Conservation (phyloP, 1,140 invertebrate species). For the Luehdorfia chinensis region DNA sequence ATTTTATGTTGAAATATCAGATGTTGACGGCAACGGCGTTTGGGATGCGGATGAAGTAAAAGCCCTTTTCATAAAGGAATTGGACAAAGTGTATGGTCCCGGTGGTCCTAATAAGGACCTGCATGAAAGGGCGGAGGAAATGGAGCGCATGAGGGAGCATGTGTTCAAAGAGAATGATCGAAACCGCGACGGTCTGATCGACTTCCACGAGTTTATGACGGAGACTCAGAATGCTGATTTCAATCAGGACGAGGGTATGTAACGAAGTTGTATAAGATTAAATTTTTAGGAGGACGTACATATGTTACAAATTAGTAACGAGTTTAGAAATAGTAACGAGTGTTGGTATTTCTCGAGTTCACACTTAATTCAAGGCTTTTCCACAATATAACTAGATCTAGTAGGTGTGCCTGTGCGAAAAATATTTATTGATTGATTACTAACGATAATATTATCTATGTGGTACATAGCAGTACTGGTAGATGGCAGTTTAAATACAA, state of each 20-base stretch:
- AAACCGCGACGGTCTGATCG: slow-evolving; percentile 95
- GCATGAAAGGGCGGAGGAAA: slow-evolving; percentile 94
- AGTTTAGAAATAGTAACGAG: too few relatives aligned
- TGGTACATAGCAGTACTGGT: too few relatives aligned
- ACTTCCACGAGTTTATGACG: slow-evolving; percentile 92
- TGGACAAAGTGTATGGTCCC: slow-evolving; percentile 93
- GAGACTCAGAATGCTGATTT: slow-evolving; percentile 91
- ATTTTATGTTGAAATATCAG: slow-evolving; percentile 68
- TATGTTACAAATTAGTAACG: too few relatives aligned
- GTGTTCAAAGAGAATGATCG: slow-evolving; percentile 95
- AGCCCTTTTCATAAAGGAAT: slow-evolving; percentile 93
- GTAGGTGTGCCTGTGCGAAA: too few relatives aligned
- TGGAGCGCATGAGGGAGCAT: slow-evolving; percentile 99
- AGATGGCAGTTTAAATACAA: too few relatives aligned
- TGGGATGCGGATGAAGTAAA: slow-evolving; percentile 98
- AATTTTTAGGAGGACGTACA: too few relatives aligned
- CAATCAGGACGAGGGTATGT: slow-evolving; percentile 86
- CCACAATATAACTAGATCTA: too few relatives aligned
- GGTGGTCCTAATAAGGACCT: slow-evolving; percentile 93
- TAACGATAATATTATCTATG: too few relatives aligned
- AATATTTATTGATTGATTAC: too few relatives aligned
- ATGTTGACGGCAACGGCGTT: slow-evolving; percentile 95
- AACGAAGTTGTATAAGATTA: too few relatives aligned
- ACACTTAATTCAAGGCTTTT: too few relatives aligned
- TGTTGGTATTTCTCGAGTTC: too few relatives aligned